Evolutionary conservation across 2,113 vertebrate genomes (phyloP).

Genomic region (Planiliza haematocheilus): DNA sequence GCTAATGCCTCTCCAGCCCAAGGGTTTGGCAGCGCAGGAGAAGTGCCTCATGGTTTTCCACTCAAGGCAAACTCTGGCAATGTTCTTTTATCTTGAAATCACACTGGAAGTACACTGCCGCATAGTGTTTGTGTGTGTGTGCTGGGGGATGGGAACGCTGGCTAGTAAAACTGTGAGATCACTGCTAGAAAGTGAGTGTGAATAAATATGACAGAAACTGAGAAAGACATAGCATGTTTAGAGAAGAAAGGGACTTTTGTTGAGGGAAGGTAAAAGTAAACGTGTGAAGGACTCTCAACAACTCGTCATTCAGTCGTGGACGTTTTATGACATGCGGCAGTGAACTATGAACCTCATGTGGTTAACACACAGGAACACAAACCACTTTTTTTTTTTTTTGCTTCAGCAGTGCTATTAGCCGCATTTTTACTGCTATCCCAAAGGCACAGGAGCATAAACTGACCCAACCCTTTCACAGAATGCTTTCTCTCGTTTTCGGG

Average conservation of each 20-base stretch:
- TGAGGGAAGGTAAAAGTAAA: slow-evolving; percentile 19
- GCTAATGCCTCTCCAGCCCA: slow-evolving; percentile 35
- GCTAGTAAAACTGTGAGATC: slow-evolving; percentile 44
- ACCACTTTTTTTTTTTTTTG: neutral
- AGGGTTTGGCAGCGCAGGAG: slow-evolving; percentile 37
- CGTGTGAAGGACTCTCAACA: neutral
- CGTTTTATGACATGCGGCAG: slow-evolving; percentile 52
- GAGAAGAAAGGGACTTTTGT: slow-evolving; percentile 13
- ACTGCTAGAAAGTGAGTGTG: slow-evolving; percentile 31
- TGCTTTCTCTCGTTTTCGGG: slow-evolving; percentile 27
- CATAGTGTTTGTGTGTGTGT: neutral
- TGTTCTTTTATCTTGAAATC: slow-evolving; percentile 49
- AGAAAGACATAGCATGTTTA: slow-evolving; percentile 5
- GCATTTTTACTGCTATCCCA: neutral
- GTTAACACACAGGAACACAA: slow-evolving; percentile 1
- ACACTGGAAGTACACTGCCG: neutral
- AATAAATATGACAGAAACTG: slow-evolving; percentile 28
- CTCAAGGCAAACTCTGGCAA: slow-evolving; percentile 40
- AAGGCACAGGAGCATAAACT: neutral
- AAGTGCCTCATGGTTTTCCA: slow-evolving; percentile 49
- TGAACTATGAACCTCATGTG: slow-evolving; percentile 57
- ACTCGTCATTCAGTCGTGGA: neutral
- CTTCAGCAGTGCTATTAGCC: neutral
- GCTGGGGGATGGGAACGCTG: slow-evolving; percentile 40
- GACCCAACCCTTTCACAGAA: slow-evolving; percentile 35